These are phyloP conservation scores for Cylloceria caligata DNA, from an alignment of 2,888 invertebrate genomes.

Conservation along the genomic window DNA sequence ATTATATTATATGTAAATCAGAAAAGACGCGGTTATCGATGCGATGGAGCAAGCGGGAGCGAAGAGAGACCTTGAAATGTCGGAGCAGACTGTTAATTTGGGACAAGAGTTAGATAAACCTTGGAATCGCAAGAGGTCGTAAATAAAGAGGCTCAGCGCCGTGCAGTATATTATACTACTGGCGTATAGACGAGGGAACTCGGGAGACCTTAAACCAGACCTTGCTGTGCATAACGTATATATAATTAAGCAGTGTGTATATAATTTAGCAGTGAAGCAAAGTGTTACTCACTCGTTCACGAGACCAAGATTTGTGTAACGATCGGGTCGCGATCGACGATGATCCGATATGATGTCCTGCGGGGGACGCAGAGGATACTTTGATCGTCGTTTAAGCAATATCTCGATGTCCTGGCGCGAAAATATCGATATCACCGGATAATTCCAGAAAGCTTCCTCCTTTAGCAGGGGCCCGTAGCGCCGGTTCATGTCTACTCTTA, in stretches of 20 bases:
- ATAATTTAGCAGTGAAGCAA: background rate
- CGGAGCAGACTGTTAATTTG: slow-evolving; percentile 54
- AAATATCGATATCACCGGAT: slow-evolving; percentile 90
- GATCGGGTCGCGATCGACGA: slow-evolving; percentile 90
- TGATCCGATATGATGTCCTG: slow-evolving; percentile 93
- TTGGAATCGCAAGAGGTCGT: slow-evolving; percentile 51
- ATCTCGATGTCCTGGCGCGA: slow-evolving; percentile 90
- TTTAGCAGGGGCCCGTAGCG: slow-evolving; percentile 91
- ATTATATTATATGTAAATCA: slow-evolving; percentile 38
- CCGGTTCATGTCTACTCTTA: slow-evolving; percentile 83
- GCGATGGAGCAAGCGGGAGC: slow-evolving; percentile 7
- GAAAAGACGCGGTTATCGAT: slow-evolving; percentile 12
- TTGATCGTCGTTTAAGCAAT: slow-evolving; percentile 90
- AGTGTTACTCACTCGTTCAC: slow-evolving; percentile 90
- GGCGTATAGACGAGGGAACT: background rate
- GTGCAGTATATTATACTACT: slow-evolving; percentile 15
- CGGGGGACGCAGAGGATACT: slow-evolving; percentile 92
- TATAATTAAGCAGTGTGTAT: background rate
- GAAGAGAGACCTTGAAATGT: slow-evolving; percentile 54
- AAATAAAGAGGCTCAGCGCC: slow-evolving; percentile 5
- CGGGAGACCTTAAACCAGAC: slow-evolving; percentile 69
- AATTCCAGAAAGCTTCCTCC: slow-evolving; percentile 91
- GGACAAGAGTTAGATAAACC: slow-evolving; percentile 40
- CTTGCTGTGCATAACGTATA: slow-evolving; percentile 41
- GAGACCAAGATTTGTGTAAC: slow-evolving; percentile 93